phyloP scores from a whole-genome alignment of 1,140 invertebrate species.

The Latrodectus geometricus region DNA sequence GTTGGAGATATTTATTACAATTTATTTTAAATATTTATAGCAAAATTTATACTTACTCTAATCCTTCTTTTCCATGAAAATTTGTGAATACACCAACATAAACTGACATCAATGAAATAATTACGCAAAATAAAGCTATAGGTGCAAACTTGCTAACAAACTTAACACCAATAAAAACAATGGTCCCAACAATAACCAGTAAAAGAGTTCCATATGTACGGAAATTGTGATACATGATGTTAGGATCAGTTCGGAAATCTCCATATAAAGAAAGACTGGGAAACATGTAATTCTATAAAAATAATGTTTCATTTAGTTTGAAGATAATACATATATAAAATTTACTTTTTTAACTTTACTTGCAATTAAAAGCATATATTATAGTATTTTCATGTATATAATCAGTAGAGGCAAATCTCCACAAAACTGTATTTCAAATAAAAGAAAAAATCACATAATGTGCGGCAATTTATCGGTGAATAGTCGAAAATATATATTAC shows the following conservation, averaged over 20 bases:
- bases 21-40: no score
- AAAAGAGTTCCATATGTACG: slow-evolving; percentile 94
- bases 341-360: no score
- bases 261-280: slow-evolving; percentile 94
- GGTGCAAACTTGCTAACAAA: slow-evolving; percentile 99
- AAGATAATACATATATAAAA: background rate
- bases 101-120: slow-evolving; percentile 94
- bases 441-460: no score
- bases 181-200: slow-evolving; percentile 88
- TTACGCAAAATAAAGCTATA: slow-evolving; percentile 93
- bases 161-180: slow-evolving; percentile 97
- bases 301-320: background rate
- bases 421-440: no score
- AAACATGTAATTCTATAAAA: slow-evolving; percentile 86
- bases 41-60: slow-evolving; percentile 76
- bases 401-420: no score
- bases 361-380: no score
- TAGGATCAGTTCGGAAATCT: slow-evolving; percentile 86
- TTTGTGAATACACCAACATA: slow-evolving; percentile 97
- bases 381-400: no score
- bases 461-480: no score
- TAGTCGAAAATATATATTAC: no score
- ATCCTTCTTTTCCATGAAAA: slow-evolving; percentile 87
- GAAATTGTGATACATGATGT: slow-evolving; percentile 97
- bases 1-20: no score